These are phyloP conservation scores for Acanthaster planci DNA, from an alignment of 35 echinoderm and acorn worm species.

Conservation along the genomic window DNA sequence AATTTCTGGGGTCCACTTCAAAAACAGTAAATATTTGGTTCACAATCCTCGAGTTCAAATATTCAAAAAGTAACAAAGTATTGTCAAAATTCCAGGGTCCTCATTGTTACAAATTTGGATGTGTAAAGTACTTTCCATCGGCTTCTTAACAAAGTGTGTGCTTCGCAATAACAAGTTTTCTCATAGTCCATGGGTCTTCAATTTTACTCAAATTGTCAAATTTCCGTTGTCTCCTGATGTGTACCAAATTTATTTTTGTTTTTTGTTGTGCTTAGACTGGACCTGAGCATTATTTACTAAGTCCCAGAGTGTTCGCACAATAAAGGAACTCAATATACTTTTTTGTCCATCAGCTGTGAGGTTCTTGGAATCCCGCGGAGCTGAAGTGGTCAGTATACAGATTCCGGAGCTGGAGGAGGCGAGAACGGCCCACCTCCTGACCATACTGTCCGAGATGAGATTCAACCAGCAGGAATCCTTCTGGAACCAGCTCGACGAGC, in stretches of 20 bases:
- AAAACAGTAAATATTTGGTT: too few relatives aligned
- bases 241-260: neutral
- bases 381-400: conserved; percentile 69
- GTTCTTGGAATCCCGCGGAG: conserved; percentile 55
- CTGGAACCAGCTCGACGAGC: conserved; percentile 31
- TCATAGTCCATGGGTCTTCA: too few relatives aligned
- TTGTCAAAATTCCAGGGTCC: too few relatives aligned
- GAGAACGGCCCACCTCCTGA: conserved; percentile 64
- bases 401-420: conserved; percentile 79
- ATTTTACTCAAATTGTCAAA: too few relatives aligned
- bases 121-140: too few relatives aligned
- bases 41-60: too few relatives aligned
- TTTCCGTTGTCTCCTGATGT: neutral
- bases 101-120: too few relatives aligned
- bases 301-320: neutral
- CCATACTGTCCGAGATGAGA: conserved; percentile 64
- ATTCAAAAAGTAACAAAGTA: too few relatives aligned
- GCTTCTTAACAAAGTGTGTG: too few relatives aligned
- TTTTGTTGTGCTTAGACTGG: neutral
- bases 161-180: too few relatives aligned
- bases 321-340: neutral
- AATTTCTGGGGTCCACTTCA: too few relatives aligned
- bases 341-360: conserved; percentile 40
- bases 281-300: neutral
- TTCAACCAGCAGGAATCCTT: conserved; percentile 40